phyloP scores from a whole-genome alignment of 2,888 invertebrate genomes.

The Drosophila stalkeri region DNA sequence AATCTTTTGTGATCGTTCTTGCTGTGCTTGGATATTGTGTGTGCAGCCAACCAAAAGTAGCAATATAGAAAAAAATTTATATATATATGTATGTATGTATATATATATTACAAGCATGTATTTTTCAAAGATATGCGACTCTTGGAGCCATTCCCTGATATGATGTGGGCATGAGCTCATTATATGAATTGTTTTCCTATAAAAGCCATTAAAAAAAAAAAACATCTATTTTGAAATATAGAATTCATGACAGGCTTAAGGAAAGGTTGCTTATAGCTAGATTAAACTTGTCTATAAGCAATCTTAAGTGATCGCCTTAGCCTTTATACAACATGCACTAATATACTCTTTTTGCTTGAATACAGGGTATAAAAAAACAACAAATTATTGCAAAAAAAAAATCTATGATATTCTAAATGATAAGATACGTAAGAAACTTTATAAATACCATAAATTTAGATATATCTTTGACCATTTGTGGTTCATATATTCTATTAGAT shows the following conservation, averaged over 20 bases:
- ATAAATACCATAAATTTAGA: not conserved
- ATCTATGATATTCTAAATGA: not conserved
- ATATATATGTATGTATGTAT: not conserved
- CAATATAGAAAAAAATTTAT: slow-evolving; percentile 25
- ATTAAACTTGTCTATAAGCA: not conserved
- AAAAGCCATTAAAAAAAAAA: not conserved
- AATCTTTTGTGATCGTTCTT: slow-evolving; percentile 54
- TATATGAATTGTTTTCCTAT: slow-evolving; percentile 14
- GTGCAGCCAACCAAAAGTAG: slow-evolving; percentile 53
- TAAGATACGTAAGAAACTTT: not conserved
- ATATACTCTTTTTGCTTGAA: not conserved
- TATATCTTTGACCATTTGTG: not conserved
- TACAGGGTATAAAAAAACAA: not conserved
- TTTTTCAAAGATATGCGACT: slow-evolving; percentile 15
- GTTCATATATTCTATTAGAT: not conserved
- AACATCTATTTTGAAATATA: not conserved
- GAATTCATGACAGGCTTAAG: not conserved
- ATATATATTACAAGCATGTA: not conserved
- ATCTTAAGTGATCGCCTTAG: not conserved
- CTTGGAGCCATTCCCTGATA: slow-evolving; percentile 18
- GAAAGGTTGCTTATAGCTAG: not conserved
- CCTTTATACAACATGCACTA: too few species aligned
- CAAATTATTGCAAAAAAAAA: not conserved
- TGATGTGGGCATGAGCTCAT: slow-evolving; percentile 32
- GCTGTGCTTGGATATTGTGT: slow-evolving; percentile 20